phyloP scores from a whole-genome alignment of 2,797 vertebrate species.

The Meda fulgida region DNA sequence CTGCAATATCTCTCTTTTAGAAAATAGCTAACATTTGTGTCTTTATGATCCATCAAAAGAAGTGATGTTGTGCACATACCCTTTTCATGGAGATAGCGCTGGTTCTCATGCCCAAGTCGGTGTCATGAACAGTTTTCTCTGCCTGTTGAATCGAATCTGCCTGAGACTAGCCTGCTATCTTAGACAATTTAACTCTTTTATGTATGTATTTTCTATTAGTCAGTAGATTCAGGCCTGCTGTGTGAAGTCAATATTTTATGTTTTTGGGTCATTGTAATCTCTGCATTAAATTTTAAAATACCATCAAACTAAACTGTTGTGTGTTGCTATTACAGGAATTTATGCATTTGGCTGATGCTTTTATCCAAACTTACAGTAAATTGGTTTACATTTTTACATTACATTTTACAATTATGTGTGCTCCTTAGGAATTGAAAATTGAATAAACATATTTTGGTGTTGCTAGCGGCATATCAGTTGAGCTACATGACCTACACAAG shows the following conservation, averaged over 20 bases:
- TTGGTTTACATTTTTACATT: background rate
- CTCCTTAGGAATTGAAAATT: background rate
- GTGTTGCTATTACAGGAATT: background rate
- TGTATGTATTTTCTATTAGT: background rate
- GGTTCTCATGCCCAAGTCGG: background rate
- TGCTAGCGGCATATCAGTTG: background rate
- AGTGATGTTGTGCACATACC: background rate
- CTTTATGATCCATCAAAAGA: slow-evolving; percentile 23
- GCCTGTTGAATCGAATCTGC: background rate
- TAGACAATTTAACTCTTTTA: background rate
- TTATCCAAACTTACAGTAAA: background rate
- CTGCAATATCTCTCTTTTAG: background rate
- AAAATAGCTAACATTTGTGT: background rate
- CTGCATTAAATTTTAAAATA: background rate
- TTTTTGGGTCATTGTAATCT: background rate
- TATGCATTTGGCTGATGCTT: background rate
- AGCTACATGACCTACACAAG: background rate
- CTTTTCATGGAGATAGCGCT: background rate
- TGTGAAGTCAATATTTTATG: background rate
- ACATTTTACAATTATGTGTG: background rate
- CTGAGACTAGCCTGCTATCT: background rate
- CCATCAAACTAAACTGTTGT: slow-evolving; percentile 12
- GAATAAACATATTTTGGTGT: background rate
- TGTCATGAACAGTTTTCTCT: background rate
- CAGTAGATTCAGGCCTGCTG: background rate